phyloP scores from a whole-genome alignment of 1,140 invertebrate genomes.

The Euura saliciscinereae region DNA sequence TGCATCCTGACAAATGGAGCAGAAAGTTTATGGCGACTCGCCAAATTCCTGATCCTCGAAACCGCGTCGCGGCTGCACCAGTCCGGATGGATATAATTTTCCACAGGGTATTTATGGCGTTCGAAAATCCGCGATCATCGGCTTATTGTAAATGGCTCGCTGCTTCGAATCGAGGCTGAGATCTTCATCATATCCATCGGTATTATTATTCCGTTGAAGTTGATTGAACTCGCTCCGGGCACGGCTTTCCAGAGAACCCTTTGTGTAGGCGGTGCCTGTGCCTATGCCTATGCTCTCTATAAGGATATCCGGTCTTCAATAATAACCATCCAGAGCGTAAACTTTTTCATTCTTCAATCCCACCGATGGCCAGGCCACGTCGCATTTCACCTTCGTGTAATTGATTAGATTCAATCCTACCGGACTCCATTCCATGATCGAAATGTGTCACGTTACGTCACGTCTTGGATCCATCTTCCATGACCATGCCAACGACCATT shows the following conservation, averaged over 20 bases:
- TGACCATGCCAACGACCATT: too few relatives aligned
- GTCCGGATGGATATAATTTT: not conserved
- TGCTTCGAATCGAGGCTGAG: not conserved
- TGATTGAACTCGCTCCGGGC: constrained; percentile 1
- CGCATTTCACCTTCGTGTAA: not conserved
- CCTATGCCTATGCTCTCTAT: not conserved
- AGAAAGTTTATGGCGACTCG: not conserved
- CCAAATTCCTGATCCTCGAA: not conserved
- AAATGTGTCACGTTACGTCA: not conserved
- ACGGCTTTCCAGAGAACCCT: not conserved
- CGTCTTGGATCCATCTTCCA: too few relatives aligned
- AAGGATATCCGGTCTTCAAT: constrained; percentile 3
- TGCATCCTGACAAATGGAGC: too few relatives aligned
- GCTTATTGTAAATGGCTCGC: not conserved
- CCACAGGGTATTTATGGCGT: not conserved
- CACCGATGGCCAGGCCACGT: not conserved
- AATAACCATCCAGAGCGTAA: constrained; percentile 7
- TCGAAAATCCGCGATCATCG: not conserved
- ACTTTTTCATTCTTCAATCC: constrained; percentile 1
- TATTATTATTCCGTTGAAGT: constrained; percentile 5
- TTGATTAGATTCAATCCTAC: not conserved
- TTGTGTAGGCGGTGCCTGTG: not conserved
- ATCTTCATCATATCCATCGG: not conserved
- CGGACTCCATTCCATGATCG: not conserved
- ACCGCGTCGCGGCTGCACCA: not conserved